Base-by-base conservation (phyloP, 1,140 invertebrate genomes). In the Neelides sp. region DNA sequence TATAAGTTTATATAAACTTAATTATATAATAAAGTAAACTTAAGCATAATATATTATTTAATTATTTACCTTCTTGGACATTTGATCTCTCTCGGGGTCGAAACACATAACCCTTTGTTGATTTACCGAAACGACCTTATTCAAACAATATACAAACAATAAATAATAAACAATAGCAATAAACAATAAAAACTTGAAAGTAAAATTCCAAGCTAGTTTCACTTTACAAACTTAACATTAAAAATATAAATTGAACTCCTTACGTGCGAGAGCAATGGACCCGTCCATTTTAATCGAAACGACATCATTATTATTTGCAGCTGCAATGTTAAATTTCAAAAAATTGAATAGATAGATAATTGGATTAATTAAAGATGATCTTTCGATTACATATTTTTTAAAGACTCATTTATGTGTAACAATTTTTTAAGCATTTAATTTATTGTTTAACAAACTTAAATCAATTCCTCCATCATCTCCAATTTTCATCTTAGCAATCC, bases 31-130 rank as follows among this genome's bases (percentile, higher is more conserved):
- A n/a, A n/a, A n/a, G n/a, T n/a, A n/a, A n/a, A n/a, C n/a, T n/a
- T n/a, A n/a, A n/a, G n/a, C n/a, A n/a, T n/a, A n/a, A n/a, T n/a
- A n/a, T n/a, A n/a, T n/a, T 43, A 22, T 13, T 24, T 40, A 26
- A 24, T 40, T 8, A 5, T 30, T 27, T 7, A 40, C 50, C 46
- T 48, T 47, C 24, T 3, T 13, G 34, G 17, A 58, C 7, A 13
- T 54, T 58, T 17, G 52, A 47, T 48, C 39, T 23, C 23, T 48
- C 54, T 22, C 57, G 37, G 0, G 58, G 58, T 13, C 58, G 47
- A 30, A 60, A 60, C 23, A 36, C 52, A 26, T 56, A 60, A 12
- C 35, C 22, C 23, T 42, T 47, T 8, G 20, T 36, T 15, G n/a
- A n/a, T 26, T 27, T 2, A 32, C 51, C 49, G 24, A 39, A 46